A percentile compares a stretch with the other conserved stretches of the same genome.
Evolutionary conservation across 2,797 vertebrate species (phyloP).

Genomic region (Euphonia xanthogaster): DNA sequence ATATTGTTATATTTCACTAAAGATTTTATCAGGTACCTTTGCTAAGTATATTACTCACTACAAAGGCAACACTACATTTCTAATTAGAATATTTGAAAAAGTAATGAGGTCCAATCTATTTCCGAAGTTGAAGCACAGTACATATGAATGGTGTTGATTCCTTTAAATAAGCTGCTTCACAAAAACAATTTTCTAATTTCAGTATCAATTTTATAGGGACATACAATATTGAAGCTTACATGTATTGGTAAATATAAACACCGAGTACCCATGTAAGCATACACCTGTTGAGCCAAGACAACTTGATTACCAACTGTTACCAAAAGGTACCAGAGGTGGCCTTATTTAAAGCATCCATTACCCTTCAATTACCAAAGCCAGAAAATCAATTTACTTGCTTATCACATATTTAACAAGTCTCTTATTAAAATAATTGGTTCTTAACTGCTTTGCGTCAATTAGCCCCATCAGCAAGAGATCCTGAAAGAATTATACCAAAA

Average conservation of each 20-base stretch:
- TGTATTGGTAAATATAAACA: not conserved
- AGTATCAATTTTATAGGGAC: not conserved
- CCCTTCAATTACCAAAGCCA: not conserved
- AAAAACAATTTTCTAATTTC: not conserved
- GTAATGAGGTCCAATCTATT: not conserved
- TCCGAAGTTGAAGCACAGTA: not conserved
- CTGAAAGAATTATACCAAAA: not conserved
- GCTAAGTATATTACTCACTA: not conserved
- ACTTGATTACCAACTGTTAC: not conserved
- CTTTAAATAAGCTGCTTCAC: not conserved
- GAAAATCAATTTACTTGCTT: not conserved
- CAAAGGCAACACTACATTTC: not conserved
- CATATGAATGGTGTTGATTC: not conserved
- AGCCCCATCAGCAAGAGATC: not conserved
- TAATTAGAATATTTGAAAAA: not conserved
- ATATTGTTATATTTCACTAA: not conserved
- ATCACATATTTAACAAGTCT: not conserved
- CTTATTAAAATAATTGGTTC: not conserved
- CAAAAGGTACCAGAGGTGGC: not conserved
- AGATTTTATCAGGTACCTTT: conserved; percentile 12
- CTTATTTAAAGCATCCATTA: not conserved
- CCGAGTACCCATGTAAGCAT: not conserved
- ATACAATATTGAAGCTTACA: not conserved
- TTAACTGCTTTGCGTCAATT: not conserved
- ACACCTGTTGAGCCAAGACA: not conserved